Percentiles rank a stretch among this genome's conserved stretches.
These are phyloP conservation scores for Ochlodes sylvanus DNA, from an alignment of 2,888 invertebrate species.

Conservation along the genomic window DNA sequence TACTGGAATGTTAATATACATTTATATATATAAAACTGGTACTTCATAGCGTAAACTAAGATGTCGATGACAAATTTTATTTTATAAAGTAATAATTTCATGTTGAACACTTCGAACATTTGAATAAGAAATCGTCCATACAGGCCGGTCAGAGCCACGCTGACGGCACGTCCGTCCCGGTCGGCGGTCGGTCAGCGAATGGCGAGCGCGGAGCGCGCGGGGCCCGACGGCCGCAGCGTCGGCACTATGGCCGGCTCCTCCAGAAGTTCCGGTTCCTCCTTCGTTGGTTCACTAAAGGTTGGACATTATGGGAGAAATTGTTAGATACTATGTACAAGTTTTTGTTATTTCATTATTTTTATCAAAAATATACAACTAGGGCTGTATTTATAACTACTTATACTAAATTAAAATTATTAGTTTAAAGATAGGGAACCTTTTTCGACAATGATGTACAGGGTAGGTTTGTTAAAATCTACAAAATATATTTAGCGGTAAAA, in stretches of 20 bases:
- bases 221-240: constrained; percentile 67
- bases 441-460: not conserved
- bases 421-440: not conserved
- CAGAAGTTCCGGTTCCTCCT: constrained; percentile 51
- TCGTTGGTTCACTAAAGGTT: constrained; percentile 61
- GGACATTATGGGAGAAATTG: constrained; percentile 4
- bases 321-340: constrained; percentile 3
- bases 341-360: not conserved
- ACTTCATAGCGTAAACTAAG: not conserved
- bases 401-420: not conserved
- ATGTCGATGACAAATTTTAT: not conserved
- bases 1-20: not conserved
- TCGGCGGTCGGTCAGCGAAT: constrained; percentile 52
- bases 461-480: not conserved
- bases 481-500: not conserved
- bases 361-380: not conserved
- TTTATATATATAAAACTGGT: not conserved
- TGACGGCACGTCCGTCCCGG: not conserved
- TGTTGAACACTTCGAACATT: not conserved
- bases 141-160: not conserved
- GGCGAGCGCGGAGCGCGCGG: constrained; percentile 61
- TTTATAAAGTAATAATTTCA: not conserved
- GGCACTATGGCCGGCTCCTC: constrained; percentile 72
- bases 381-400: too few species aligned
- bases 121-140: not conserved